phyloP scores from a whole-genome alignment of 2,113 vertebrate genomes.

The Sciurus niger region DNA sequence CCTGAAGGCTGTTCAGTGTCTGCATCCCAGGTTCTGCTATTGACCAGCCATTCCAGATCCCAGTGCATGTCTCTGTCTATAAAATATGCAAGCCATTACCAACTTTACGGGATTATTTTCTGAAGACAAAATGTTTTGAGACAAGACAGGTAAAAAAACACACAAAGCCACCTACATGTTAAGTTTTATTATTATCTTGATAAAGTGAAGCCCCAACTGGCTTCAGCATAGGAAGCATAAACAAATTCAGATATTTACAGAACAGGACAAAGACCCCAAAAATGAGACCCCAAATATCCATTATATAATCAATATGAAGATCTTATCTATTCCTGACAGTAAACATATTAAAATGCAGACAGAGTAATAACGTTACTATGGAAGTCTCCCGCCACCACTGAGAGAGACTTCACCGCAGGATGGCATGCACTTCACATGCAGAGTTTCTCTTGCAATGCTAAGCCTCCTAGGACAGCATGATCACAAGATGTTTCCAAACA shows the following conservation, averaged over 20 bases:
- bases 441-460: neutral
- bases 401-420: neutral
- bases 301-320: neutral
- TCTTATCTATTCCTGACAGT: neutral
- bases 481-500: neutral
- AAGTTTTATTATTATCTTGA: neutral
- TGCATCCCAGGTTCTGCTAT: neutral
- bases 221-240: neutral
- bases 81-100: neutral
- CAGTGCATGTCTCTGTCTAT: neutral
- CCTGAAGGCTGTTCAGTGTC: neutral
- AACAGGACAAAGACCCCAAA: neutral
- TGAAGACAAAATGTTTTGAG: neutral
- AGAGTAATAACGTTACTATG: fast-evolving
- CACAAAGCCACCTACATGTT: neutral
- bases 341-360: neutral
- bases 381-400: neutral
- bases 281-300: neutral
- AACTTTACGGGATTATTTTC: neutral
- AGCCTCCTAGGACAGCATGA: neutral
- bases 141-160: conserved; percentile 1
- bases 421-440: neutral
- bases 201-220: neutral
- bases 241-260: conserved; percentile 16
- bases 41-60: neutral